These are phyloP conservation scores for Charanyca ferruginea DNA, from an alignment of 2,888 invertebrate species.

Conservation along the genomic window DNA sequence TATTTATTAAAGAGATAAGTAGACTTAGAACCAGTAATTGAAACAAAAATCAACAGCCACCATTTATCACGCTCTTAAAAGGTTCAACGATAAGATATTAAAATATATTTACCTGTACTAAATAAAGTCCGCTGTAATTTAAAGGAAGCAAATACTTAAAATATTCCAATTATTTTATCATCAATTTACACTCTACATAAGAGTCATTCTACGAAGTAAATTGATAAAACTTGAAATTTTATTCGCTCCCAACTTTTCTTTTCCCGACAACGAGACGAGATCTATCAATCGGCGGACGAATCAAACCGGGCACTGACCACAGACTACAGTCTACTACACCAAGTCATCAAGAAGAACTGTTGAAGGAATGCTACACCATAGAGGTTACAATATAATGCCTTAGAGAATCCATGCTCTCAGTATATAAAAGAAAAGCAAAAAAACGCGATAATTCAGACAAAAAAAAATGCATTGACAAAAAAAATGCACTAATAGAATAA, in stretches of 20 bases:
- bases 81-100: slow-evolving; percentile 44
- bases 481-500: too few relatives aligned
- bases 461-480: too few relatives aligned
- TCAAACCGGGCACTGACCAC: slow-evolving; percentile 42
- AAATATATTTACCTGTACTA: slow-evolving; percentile 57
- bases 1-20: slow-evolving; percentile 1
- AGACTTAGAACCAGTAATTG: slow-evolving; percentile 20
- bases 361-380: too few relatives aligned
- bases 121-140: slow-evolving; percentile 27
- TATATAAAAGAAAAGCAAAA: too few relatives aligned
- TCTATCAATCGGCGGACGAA: slow-evolving; percentile 20
- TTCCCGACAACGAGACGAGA: slow-evolving; percentile 37
- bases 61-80: slow-evolving; percentile 39
- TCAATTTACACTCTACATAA: slow-evolving; percentile 24
- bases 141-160: slow-evolving; percentile 21
- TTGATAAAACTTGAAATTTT: slow-evolving; percentile 28
- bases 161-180: slow-evolving; percentile 22
- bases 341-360: too few relatives aligned
- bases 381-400: too few relatives aligned
- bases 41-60: slow-evolving; percentile 41
- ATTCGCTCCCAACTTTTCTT: slow-evolving; percentile 53
- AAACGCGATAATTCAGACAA: too few relatives aligned
- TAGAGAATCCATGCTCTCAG: too few relatives aligned
- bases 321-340: slow-evolving; percentile 18
- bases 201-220: slow-evolving; percentile 35